Evolutionary conservation across 2,797 vertebrate genomes (phyloP), one percentile per base, ranked within the genome.

Genomic region (Poecilia picta): DNA sequence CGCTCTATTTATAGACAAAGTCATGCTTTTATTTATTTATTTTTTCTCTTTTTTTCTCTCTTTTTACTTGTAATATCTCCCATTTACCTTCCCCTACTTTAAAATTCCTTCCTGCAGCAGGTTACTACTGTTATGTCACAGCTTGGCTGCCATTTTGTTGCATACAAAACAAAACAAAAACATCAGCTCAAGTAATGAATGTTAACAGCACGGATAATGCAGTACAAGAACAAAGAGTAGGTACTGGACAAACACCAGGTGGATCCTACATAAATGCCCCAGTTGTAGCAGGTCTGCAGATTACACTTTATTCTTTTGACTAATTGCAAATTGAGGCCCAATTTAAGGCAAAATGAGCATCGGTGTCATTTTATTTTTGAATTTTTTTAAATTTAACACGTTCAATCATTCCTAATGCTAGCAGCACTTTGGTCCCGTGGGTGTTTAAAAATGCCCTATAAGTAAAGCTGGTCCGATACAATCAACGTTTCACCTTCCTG

Each of bases 1-100:
- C 83, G 76, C 89, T 87, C 93, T 94, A 93, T 94, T 94, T 92
- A 93, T 94, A 92, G 89, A 91, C 85, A 76, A 77, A 82, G 76
- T 88, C 81, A 79, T 83, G 77, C 74, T 87, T 88, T 89, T 87
- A 84, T 89, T 90, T 25, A 20, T 92, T 57, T 28, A 28, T 90
- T 83, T 79, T 57, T 33, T 74, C 2, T 81, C 85, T 53, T 80
- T 49, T 49, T 18, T 73, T 11, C 83, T 89, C 72, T 84, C 87
- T 75, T 91, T 85, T 86, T 76, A 68, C 72, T 86, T 82, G 76
- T 57, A 79, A 89, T 85, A 84, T 84, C 92, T 49, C 74, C 46
- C 55, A 10, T 76, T 84, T 87, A 80, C 43, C 73, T 82, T 84
- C 25, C 66, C 84, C 74, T 45, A 70, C 74, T 85, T 78, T 87